These are phyloP conservation scores for Gnathonemus longibarbis DNA, from an alignment of 2,113 vertebrate genomes.

Conservation along the genomic window DNA sequence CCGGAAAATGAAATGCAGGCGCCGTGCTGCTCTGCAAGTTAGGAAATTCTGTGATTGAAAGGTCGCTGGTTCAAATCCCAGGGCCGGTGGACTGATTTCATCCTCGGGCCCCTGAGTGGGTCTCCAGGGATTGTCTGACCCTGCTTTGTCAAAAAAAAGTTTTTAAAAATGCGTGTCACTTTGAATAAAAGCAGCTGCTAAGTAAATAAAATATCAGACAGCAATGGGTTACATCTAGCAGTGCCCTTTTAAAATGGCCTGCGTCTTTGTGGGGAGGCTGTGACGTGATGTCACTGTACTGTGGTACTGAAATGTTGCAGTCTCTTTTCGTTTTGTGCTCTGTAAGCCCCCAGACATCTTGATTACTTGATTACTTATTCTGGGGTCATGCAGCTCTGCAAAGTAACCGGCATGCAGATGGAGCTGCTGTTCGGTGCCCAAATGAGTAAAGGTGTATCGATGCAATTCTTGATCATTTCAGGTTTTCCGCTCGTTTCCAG, in stretches of 20 bases:
- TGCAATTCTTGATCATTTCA: neutral
- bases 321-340: neutral
- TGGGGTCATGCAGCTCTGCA: neutral
- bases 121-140: neutral
- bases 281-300: neutral
- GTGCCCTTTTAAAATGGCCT: neutral
- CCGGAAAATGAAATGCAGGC: neutral
- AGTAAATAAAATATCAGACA: neutral
- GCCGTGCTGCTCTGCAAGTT: neutral
- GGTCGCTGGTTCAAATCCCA: neutral
- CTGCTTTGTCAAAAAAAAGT: neutral
- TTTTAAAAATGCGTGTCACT: neutral
- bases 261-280: neutral
- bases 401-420: neutral
- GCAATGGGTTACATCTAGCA: neutral
- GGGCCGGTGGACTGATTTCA: neutral
- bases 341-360: neutral
- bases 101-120: neutral
- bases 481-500: neutral
- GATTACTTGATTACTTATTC: neutral
- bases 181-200: neutral
- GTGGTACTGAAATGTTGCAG: neutral
- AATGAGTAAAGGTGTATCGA: neutral
- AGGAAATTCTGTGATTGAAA: neutral
- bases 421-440: neutral